These are phyloP conservation scores for Entomobrya multifasciata DNA, from an alignment of 2,888 invertebrate species.

Conservation along the genomic window DNA sequence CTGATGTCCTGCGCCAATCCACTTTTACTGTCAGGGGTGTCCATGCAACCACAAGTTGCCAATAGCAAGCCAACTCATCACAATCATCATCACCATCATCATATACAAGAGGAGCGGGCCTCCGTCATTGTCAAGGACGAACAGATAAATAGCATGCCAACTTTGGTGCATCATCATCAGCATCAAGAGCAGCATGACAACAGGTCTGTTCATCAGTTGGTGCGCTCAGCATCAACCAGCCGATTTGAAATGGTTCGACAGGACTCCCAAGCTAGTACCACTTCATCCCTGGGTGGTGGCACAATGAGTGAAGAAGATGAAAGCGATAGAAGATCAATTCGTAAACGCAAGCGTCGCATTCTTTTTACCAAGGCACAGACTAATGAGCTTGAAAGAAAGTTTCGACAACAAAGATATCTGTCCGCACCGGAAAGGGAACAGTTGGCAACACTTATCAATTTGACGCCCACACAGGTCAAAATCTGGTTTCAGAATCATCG, in stretches of 20 bases:
- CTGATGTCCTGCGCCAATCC: constrained; percentile 62
- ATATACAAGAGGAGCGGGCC: constrained; percentile 73
- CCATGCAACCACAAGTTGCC: not conserved
- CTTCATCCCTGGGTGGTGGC: constrained; percentile 71
- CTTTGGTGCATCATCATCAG: not conserved
- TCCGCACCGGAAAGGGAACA: constrained; percentile 99
- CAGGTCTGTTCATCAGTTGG: too few species aligned
- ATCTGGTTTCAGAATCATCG: constrained; percentile 80
- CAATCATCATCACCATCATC: constrained; percentile 14
- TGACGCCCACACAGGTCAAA: constrained; percentile 96
- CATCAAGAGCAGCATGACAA: constrained; percentile 21
- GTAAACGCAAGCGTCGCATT: constrained; percentile 97
- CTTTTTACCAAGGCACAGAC: constrained; percentile 99
- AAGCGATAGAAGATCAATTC: constrained; percentile 82
- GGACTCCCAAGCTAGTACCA: constrained; percentile 75
- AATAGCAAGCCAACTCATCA: constrained; percentile 22
- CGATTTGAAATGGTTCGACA: constrained; percentile 73
- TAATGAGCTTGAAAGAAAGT: constrained; percentile 95
- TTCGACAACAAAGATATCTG: constrained; percentile 96
- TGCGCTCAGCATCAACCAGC: constrained; percentile 68
- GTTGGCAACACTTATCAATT: constrained; percentile 94
- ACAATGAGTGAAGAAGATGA: constrained; percentile 74
- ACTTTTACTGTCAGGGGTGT: constrained; percentile 45
- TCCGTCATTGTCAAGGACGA: constrained; percentile 79
- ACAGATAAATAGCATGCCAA: constrained; percentile 63